Base-by-base conservation (phyloP, 2,113 vertebrate genomes). In the Catharus fuscescens region DNA sequence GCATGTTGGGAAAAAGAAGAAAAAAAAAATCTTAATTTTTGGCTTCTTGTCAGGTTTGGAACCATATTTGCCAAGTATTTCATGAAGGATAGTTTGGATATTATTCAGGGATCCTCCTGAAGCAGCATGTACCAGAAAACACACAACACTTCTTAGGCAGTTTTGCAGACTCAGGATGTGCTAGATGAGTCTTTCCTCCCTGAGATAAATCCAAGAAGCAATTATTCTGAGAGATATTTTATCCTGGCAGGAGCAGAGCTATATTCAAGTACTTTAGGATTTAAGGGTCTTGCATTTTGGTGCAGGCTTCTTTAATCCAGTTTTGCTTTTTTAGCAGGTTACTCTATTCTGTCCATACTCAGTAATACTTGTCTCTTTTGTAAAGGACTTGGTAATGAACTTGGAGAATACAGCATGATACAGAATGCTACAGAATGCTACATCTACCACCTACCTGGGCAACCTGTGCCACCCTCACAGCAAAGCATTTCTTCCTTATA, bases 131-230 rank as follows among this genome's bases (percentile, higher is more conserved):
- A 88, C 47, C 44, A 82, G 42, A 92, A 94, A 69, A 24, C 23
- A 32, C 47, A 38, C 67, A 90, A 42, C 17, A 77, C 25, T 80
- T 77, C 45, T 47, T 57, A 52, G 52, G 26, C 64, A 74, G 31
- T 90, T 96, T 83, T 96, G 60, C 71, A 95, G 56, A 88, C 64
- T 93, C 85, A 83, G 79, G 52, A 67, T 80, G 52, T 78, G 29
- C 74, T 66, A 74, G 60, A 66, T 34, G n/a, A 93, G 15, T 42
- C 21, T 83, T 93, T 91, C 52, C 20, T 66, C 36, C 70, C 60
- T 20, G 42, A 93, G 56, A 80, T 90, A 91, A 95, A 93, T 83
- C 45, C 52, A 90, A 60, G 6, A 21, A 34, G 34, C 50, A 92
- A 77, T 88, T 94, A 80, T 65, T 79, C 42, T 18, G 50, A 93